phyloP scores from a whole-genome alignment of 2,113 vertebrate species.

The Mustela lutreola region DNA sequence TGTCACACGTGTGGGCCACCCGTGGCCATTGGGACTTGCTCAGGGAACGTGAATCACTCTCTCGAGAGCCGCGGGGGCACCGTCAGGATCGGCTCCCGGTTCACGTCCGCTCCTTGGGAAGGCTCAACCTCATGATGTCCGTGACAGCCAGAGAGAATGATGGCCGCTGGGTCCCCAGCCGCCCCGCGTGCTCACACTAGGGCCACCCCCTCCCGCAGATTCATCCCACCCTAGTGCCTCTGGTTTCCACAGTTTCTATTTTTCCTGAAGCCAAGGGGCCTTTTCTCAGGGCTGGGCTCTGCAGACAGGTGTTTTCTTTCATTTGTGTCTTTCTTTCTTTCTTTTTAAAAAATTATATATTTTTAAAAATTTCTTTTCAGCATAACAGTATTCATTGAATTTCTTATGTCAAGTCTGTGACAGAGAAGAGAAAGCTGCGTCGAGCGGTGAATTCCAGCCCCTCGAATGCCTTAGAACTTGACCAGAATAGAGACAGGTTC shows the following conservation, averaged over 20 bases:
- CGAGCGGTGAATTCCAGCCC: background rate
- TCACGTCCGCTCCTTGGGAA: background rate
- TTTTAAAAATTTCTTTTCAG: too few species aligned
- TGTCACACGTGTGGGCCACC: background rate
- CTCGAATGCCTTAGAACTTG: background rate
- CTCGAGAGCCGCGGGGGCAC: accelerated
- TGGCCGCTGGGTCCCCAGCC: too few species aligned
- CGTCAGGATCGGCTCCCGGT: background rate
- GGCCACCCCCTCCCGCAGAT: too few species aligned
- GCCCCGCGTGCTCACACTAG: too few species aligned
- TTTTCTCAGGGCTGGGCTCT: background rate
- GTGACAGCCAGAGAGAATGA: too few species aligned
- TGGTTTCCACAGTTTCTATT: background rate
- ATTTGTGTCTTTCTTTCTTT: conserved; percentile 11
- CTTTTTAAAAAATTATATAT: too few species aligned
- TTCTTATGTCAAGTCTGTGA: background rate
- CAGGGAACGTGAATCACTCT: accelerated
- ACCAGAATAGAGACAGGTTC: background rate
- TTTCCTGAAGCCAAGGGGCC: background rate
- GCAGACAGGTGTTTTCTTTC: background rate
- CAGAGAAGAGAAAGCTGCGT: background rate
- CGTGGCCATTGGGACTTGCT: accelerated
- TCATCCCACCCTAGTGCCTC: background rate
- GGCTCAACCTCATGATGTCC: background rate
- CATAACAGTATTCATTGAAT: too few species aligned